These are phyloP conservation scores for Poecile montanus DNA, from an alignment of 2,797 vertebrate species.

Conservation along the genomic window DNA sequence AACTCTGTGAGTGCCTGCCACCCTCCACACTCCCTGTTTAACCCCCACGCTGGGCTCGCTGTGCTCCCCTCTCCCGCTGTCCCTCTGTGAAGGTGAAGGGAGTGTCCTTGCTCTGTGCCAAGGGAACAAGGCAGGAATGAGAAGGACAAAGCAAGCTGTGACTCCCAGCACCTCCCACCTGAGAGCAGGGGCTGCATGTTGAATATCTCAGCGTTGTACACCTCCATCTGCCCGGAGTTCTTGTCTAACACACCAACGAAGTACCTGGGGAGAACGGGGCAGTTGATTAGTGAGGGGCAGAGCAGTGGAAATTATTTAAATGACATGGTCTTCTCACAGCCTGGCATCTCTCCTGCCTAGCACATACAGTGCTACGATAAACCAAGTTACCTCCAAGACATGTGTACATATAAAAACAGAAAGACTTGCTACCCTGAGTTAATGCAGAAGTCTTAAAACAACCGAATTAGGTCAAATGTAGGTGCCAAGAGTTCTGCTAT, in stretches of 20 bases:
- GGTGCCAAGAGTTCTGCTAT: not conserved
- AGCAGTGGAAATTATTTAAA: not conserved
- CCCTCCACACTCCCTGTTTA: not conserved
- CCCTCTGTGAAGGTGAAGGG: not conserved
- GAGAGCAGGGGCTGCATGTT: constrained; percentile 89
- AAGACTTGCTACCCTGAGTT: not conserved
- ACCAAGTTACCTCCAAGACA: not conserved
- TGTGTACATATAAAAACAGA: rapidly evolving
- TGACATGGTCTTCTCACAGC: rapidly evolving
- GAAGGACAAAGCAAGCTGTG: not conserved
- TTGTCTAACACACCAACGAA: constrained; percentile 92
- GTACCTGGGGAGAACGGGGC: constrained; percentile 77
- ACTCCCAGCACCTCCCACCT: constrained; percentile 75
- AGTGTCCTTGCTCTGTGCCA: too few species aligned
- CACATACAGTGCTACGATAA: not conserved
- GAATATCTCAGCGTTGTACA: constrained; percentile 89
- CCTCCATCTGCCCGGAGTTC: constrained; percentile 87
- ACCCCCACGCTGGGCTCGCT: rapidly evolving
- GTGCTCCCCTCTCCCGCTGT: not conserved
- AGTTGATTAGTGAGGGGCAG: not conserved
- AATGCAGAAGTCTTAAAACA: not conserved
- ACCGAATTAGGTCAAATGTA: not conserved
- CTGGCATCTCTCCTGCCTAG: not conserved
- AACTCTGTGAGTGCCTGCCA: not conserved
- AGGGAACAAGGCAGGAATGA: not conserved